Conservation (phyloP, 2,888 invertebrate species). For the Nesidiocoris tenuis region DNA sequence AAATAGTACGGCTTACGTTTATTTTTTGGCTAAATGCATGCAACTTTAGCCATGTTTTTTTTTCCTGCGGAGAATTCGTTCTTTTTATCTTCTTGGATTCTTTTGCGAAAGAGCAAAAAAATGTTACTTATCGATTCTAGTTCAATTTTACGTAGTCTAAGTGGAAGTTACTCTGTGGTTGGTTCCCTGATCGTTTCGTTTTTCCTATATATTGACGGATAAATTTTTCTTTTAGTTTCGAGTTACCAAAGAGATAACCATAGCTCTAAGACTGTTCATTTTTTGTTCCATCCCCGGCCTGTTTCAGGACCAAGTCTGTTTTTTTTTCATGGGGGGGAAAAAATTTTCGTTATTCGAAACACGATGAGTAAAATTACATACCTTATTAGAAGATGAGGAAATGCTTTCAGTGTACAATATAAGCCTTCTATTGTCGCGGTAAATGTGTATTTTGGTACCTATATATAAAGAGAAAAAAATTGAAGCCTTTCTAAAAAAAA, state of each 20-base stretch:
- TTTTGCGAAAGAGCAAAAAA: neutral
- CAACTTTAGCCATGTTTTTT: too few relatives aligned
- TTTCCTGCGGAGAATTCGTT: too few relatives aligned
- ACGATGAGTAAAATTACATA: too few relatives aligned
- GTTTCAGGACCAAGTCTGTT: conserved; percentile 42
- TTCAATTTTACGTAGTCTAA: neutral
- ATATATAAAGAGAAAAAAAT: conserved; percentile 22
- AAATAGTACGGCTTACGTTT: neutral
- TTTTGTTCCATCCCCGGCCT: conserved; percentile 31
- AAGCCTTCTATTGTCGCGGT: conserved; percentile 44
- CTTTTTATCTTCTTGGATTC: too few relatives aligned
- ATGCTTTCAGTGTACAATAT: conserved; percentile 47
- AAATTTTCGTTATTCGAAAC: neutral
- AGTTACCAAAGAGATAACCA: conserved; percentile 47
- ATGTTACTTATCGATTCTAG: conserved; percentile 1
- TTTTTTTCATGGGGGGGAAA: neutral
- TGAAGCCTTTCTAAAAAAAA: conserved; percentile 24
- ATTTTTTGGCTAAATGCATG: too few relatives aligned
- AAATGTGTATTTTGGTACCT: conserved; percentile 48
- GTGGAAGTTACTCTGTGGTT: conserved; percentile 34
- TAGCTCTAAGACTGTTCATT: conserved; percentile 47
- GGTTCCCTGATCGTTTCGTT: conserved; percentile 33
- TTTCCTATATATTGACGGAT: neutral
- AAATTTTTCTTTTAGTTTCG: conserved; percentile 25
- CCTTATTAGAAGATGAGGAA: conserved; percentile 10